Percentiles rank a stretch among this genome's conserved stretches.
Evolutionary conservation across 2,888 invertebrate genomes (phyloP).

Genomic region (Plagodis dolabraria): DNA sequence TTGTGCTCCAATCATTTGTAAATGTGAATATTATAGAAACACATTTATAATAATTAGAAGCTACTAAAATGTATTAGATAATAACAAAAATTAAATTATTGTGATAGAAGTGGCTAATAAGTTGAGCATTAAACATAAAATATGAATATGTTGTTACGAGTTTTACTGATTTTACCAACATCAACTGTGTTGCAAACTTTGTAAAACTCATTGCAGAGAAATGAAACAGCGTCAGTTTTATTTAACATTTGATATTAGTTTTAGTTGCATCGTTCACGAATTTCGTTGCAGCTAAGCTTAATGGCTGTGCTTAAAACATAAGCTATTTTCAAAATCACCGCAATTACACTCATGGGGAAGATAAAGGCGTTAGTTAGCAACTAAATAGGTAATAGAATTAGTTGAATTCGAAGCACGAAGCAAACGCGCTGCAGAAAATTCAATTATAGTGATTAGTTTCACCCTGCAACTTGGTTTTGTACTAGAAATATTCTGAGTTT

Average conservation of each 20-base stretch:
- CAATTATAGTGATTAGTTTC: conserved; percentile 78
- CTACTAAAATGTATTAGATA: too few species aligned
- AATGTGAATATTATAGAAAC: too few species aligned
- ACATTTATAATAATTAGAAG: too few species aligned
- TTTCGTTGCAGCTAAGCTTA: not conserved
- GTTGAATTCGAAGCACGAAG: conserved; percentile 70
- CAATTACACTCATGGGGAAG: conserved; percentile 59
- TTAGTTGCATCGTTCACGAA: not conserved
- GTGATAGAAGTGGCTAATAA: too few species aligned
- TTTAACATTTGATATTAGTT: not conserved
- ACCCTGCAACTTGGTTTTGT: conserved; percentile 66
- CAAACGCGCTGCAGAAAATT: conserved; percentile 70
- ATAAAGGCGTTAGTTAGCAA: conserved; percentile 64
- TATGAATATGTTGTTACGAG: too few species aligned
- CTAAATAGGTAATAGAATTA: conserved; percentile 69
- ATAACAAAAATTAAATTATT: too few species aligned
- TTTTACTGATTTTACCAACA: too few species aligned
- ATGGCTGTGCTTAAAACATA: conserved; percentile 18
- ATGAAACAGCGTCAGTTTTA: not conserved
- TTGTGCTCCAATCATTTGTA: too few species aligned
- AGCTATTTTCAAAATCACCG: conserved; percentile 42
- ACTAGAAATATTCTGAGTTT: conserved; percentile 55
- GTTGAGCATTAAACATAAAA: too few species aligned
- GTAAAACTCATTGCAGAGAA: not conserved
- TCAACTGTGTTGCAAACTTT: too few species aligned